phyloP scores from a whole-genome alignment of 2,888 invertebrate genomes.

The Meteorus cinctellus region DNA sequence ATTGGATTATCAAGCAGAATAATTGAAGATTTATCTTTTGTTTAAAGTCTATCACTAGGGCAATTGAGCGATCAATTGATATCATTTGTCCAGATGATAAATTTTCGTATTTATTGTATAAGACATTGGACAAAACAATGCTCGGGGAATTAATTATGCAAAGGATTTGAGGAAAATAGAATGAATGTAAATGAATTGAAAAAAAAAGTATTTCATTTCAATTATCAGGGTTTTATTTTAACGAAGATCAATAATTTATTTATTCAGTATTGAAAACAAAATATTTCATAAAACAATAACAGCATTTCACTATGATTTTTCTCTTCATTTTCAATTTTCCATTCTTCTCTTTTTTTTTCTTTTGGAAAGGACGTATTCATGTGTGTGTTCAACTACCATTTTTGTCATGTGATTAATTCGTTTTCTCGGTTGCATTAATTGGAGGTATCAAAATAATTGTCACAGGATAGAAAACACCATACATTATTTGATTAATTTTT shows the following conservation, averaged over 20 bases:
- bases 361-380: constrained; percentile 57
- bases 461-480: constrained; percentile 69
- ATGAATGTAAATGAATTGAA: not conserved
- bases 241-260: constrained; percentile 69
- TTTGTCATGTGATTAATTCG: constrained; percentile 21
- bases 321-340: not conserved
- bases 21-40: too few relatives aligned
- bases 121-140: too few relatives aligned
- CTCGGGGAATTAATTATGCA: too few relatives aligned
- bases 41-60: too few relatives aligned
- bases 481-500: constrained; percentile 54
- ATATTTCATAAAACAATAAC: constrained; percentile 67
- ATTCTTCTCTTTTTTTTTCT: constrained; percentile 24
- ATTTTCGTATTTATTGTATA: too few relatives aligned
- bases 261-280: constrained; percentile 66
- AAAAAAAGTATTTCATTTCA: not conserved
- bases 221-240: constrained; percentile 46
- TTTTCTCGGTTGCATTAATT: constrained; percentile 41
- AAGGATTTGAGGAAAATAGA: too few relatives aligned
- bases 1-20: too few relatives aligned
- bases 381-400: constrained; percentile 54
- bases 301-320: constrained; percentile 59
- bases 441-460: constrained; percentile 69
- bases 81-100: too few relatives aligned
- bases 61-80: too few relatives aligned